Conservation (phyloP, 1,140 invertebrate genomes). For the Gonatopus flavifemur region DNA sequence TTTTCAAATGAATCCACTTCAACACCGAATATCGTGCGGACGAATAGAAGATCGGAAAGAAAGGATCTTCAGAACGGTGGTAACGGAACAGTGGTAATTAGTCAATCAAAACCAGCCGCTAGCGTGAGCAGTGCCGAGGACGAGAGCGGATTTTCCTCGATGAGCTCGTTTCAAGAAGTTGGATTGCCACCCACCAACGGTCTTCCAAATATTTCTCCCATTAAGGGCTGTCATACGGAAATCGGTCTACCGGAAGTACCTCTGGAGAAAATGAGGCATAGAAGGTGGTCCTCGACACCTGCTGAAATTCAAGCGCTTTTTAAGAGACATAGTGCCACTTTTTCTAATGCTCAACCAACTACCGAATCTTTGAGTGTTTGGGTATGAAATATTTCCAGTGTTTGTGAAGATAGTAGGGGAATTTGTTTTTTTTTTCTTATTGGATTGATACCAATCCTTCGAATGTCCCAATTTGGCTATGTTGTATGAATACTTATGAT, state of each 20-base stretch:
- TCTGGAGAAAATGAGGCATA: constrained; percentile 41
- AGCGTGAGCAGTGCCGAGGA: constrained; percentile 68
- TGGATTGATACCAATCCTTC: background rate
- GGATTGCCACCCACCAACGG: constrained; percentile 61
- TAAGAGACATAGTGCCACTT: constrained; percentile 44
- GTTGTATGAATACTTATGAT: background rate
- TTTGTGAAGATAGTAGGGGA: background rate
- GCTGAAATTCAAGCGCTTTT: constrained; percentile 46
- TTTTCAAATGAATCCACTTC: constrained; percentile 14
- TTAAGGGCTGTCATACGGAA: constrained; percentile 51
- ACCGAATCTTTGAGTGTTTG: constrained; percentile 52
- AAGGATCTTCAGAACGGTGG: constrained; percentile 10
- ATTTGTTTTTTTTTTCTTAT: constrained; percentile 5
- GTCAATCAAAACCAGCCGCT: constrained; percentile 52
- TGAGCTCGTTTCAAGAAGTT: constrained; percentile 79
- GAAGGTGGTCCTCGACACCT: constrained; percentile 55
- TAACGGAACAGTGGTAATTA: constrained; percentile 35
- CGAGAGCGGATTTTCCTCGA: constrained; percentile 80
- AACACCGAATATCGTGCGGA: constrained; percentile 24
- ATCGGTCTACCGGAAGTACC: constrained; percentile 51
- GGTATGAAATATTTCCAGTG: too few relatives aligned
- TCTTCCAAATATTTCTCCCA: constrained; percentile 23
- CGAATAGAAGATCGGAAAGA: constrained; percentile 14
- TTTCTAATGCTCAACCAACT: constrained; percentile 32
- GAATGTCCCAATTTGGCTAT: too few relatives aligned